Evolutionary conservation across 2,797 vertebrate species (phyloP), one percentile per base, ranked within the genome.

Genomic region (Tokudaia muenninki): DNA sequence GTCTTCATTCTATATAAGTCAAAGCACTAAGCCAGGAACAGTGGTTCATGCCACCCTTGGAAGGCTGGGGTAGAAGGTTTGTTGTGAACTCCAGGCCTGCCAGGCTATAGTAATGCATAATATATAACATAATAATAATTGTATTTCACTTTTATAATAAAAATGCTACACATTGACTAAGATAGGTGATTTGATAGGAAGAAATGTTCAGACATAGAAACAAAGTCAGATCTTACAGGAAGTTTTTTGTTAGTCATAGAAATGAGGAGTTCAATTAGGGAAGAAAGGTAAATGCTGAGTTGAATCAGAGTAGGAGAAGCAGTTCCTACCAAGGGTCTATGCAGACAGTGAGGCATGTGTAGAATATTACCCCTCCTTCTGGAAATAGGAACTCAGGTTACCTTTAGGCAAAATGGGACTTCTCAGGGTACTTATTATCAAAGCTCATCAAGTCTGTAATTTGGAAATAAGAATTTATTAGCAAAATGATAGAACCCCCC

Each of bases 181-280:
- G 61, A 70, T 5, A 59, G 16, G 59, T 10, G 14, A 77, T 89
- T 82, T 90, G 67, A 90, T 63, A 83, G 41, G 12, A 83, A 14
- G 22, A 1, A 79, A 70, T 70, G 59, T 37, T 94, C 90, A 84
- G 10, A 61, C 6, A 22, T 70, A 14, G 24, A 94, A 93, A 77
- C 4, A 34, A 90, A 89, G 14, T 82, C 55, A 41, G 4, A 90
- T 83, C 2, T 87, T 81, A 41, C 65, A 47, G 67, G 91, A 31
- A 63, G 81, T 91, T 47, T 92, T 21, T 83, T 95, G 52, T 79
- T 74, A 81, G 14, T 59, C 55, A 89, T 12, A 89, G 9, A n/a
- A 63, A 82, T 10, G 70, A 94, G 52, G 13, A 92, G 41, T 16
- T 63, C 10, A 16, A 89, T 29, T 52, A 44, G 37, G 44, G 70